Conservation (phyloP, 2,113 vertebrate species). For the Barbus barbus region DNA sequence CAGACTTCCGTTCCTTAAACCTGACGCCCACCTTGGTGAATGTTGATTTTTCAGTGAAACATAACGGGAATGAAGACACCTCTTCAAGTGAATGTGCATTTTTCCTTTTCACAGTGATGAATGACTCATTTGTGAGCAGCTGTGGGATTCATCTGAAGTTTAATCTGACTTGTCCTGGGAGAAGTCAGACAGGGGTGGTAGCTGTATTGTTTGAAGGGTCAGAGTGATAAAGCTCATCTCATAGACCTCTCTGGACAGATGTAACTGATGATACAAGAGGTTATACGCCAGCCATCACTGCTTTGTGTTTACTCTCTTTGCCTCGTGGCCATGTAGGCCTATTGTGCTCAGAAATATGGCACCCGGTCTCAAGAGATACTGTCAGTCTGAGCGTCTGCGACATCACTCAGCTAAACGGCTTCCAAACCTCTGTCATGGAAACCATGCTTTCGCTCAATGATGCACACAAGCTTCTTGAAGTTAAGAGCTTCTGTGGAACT, state of each 20-base stretch:
- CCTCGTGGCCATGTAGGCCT: slow-evolving; percentile 2
- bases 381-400: slow-evolving; percentile 13
- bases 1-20: neutral
- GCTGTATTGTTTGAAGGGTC: slow-evolving; percentile 37
- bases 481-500: neutral
- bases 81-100: neutral
- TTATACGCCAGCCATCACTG: slow-evolving; percentile 44
- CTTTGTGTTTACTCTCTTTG: slow-evolving; percentile 39
- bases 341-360: slow-evolving; percentile 37
- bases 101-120: neutral
- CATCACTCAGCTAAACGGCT: slow-evolving; percentile 10
- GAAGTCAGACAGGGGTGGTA: neutral
- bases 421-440: slow-evolving; percentile 27
- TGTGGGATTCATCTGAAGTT: neutral
- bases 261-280: slow-evolving; percentile 33
- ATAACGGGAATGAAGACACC: neutral
- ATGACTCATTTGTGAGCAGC: neutral
- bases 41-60: slow-evolving; percentile 11
- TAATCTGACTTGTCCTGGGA: neutral
- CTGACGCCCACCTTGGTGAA: neutral
- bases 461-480: neutral
- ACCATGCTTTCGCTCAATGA: slow-evolving; percentile 25
- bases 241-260: slow-evolving; percentile 31
- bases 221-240: slow-evolving; percentile 42
- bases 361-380: neutral